A percentile compares a stretch with the other conserved stretches of the same genome.
These are phyloP conservation scores for Jaculus jaculus DNA, from an alignment of 2,113 vertebrate genomes.

Conservation along the genomic window DNA sequence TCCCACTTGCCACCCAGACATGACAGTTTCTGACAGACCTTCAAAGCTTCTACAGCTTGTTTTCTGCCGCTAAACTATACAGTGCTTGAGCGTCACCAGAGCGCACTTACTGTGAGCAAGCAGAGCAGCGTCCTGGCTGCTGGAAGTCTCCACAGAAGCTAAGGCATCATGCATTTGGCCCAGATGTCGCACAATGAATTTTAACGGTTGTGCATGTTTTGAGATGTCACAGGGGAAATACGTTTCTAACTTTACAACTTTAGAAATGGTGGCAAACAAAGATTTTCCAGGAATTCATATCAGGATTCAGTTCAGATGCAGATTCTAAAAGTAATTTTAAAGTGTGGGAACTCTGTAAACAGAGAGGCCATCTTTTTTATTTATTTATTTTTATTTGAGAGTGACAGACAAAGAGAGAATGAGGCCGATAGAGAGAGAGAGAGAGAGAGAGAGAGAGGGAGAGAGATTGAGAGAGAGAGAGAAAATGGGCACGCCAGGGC, in stretches of 20 bases:
- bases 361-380: neutral
- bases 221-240: conserved; percentile 55
- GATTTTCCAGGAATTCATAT: conserved; percentile 55
- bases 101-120: conserved; percentile 23
- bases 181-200: conserved; percentile 61
- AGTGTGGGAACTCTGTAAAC: conserved; percentile 25
- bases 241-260: conserved; percentile 53
- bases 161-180: conserved; percentile 51
- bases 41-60: conserved; percentile 62
- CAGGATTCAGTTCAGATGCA: conserved; percentile 30
- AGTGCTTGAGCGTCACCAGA: conserved; percentile 49
- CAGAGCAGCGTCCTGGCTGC: neutral
- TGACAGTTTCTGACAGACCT: conserved; percentile 51
- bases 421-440: too few species aligned
- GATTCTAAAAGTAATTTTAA: conserved; percentile 35
- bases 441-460: too few species aligned
- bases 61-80: conserved; percentile 66
- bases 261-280: conserved; percentile 56
- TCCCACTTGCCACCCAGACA: conserved; percentile 62
- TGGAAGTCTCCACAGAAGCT: conserved; percentile 30
- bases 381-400: too few species aligned
- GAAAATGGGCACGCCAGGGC: too few species aligned
- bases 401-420: too few species aligned
- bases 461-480: too few species aligned
- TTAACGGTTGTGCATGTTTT: conserved; percentile 55